Base-by-base conservation (phyloP, 2,888 invertebrate species). In the Acanthoscelides obtectus region DNA sequence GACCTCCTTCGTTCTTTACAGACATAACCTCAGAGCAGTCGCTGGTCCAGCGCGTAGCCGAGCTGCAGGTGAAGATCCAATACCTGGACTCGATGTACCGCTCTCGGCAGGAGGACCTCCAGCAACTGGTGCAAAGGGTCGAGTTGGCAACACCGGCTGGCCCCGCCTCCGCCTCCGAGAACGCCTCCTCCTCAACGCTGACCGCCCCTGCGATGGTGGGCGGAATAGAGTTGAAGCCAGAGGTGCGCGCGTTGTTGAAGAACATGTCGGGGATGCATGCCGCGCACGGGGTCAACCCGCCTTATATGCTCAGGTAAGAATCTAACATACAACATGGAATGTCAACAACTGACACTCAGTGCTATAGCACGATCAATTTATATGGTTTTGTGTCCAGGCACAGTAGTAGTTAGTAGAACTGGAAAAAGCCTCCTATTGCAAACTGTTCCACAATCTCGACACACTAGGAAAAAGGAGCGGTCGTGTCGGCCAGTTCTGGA, bases 51-150 rank as follows among this genome's bases (percentile, higher is more conserved):
- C 88, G 91, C 68, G 86, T 94, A 76, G 93, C 93, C 3, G 93
- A 94, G 79, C 88, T 94, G 79, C 92, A 94, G 81, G 91, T 92
- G 72, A 91, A 93, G 74, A 85, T 95, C 67, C 92, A 93, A 81
- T 93, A 93, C 81, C 86, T 95, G 66, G 93, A 95, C 81, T 90
- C 93, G 20, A 90, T 94, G 87, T 94, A 94, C 84, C 87, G 92
- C 22, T 90, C 91, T 2, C 87, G 93, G 17, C 92, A 93, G 81
- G 93, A 93, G 82, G 94, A 95, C 81, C 89, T 95, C 6, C 89
- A 91, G 74, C 86, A 90, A 72, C 84, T 94, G 22, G 89, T 91
- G 0, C 91, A 90, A 80, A 91, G 92, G 80, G 86, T 93, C 72
- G 88, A 88, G 67, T 65, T 72, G 20, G 84, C 75, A 80, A 83